phyloP scores from a whole-genome alignment of 2,888 invertebrate species.

The Peribatodes rhomboidaria region DNA sequence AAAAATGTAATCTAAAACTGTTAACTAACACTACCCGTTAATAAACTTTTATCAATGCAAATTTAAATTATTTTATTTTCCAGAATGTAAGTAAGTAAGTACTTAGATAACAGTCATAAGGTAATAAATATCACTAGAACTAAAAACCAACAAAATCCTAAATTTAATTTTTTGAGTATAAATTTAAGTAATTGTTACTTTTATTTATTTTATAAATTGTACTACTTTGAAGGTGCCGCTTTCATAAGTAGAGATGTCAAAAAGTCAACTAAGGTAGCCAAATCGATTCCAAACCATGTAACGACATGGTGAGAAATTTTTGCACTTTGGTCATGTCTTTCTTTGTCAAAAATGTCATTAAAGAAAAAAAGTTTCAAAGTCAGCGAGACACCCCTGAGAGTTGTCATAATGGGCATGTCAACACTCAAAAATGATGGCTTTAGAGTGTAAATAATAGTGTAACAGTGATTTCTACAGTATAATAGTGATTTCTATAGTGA shows the following conservation, averaged over 20 bases:
- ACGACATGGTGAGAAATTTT: slow-evolving; percentile 78
- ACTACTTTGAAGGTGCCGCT: slow-evolving; percentile 8
- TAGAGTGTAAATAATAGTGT: slow-evolving; percentile 81
- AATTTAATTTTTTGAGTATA: too few relatives aligned
- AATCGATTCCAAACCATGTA: slow-evolving; percentile 79
- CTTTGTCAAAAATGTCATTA: slow-evolving; percentile 83
- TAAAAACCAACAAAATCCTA: too few relatives aligned
- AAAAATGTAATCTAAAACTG: too few relatives aligned
- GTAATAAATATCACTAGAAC: too few relatives aligned
- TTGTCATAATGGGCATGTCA: slow-evolving; percentile 84
- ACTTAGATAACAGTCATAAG: too few relatives aligned
- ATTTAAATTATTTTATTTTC: too few relatives aligned
- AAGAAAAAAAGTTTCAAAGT: slow-evolving; percentile 77
- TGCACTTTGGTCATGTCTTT: slow-evolving; percentile 74
- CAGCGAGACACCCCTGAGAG: slow-evolving; percentile 74
- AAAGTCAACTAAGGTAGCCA: slow-evolving; percentile 51
- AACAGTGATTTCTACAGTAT: slow-evolving; percentile 65
- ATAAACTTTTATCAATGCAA: too few relatives aligned
- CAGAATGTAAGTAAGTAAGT: too few relatives aligned
- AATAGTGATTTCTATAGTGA: slow-evolving; percentile 65
- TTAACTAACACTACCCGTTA: too few relatives aligned
- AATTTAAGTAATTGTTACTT: too few relatives aligned
- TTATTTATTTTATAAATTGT: too few relatives aligned
- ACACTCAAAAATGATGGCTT: slow-evolving; percentile 77
- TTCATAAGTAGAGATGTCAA: slow-evolving; percentile 35